These are phyloP conservation scores for Gonioctena quinquepunctata DNA, from an alignment of 1,140 invertebrate species.

Conservation along the genomic window DNA sequence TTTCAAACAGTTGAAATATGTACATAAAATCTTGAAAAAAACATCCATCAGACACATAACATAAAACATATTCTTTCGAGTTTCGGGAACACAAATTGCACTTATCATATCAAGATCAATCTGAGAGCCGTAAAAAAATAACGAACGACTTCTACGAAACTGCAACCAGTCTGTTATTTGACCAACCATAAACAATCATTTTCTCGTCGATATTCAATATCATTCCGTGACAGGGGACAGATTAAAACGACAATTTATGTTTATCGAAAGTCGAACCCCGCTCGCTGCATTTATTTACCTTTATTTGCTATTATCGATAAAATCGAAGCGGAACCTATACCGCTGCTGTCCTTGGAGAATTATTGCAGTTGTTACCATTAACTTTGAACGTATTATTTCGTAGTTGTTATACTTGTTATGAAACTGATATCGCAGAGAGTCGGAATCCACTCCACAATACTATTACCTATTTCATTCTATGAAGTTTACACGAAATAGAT, in stretches of 20 bases:
- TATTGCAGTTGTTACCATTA: neutral
- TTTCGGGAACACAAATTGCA: neutral
- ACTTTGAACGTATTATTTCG: neutral
- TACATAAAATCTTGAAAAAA: too few species aligned
- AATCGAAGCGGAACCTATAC: neutral
- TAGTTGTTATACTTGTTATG: neutral
- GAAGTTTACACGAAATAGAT: neutral
- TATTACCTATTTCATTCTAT: neutral
- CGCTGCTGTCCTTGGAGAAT: conserved; percentile 2
- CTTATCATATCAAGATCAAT: neutral
- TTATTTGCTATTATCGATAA: conserved; percentile 6
- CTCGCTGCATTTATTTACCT: neutral
- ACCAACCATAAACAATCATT: neutral
- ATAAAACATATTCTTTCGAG: too few species aligned
- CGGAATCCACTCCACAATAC: neutral
- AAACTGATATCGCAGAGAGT: neutral
- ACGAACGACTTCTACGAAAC: neutral
- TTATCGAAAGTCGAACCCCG: neutral
- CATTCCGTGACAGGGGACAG: neutral
- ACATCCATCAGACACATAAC: too few species aligned
- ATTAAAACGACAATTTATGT: neutral
- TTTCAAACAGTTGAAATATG: too few species aligned
- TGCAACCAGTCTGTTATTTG: neutral
- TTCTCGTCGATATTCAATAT: neutral
- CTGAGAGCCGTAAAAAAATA: neutral